phyloP scores from a whole-genome alignment of 2,888 invertebrate genomes.

The Oscheius sp. region DNA sequence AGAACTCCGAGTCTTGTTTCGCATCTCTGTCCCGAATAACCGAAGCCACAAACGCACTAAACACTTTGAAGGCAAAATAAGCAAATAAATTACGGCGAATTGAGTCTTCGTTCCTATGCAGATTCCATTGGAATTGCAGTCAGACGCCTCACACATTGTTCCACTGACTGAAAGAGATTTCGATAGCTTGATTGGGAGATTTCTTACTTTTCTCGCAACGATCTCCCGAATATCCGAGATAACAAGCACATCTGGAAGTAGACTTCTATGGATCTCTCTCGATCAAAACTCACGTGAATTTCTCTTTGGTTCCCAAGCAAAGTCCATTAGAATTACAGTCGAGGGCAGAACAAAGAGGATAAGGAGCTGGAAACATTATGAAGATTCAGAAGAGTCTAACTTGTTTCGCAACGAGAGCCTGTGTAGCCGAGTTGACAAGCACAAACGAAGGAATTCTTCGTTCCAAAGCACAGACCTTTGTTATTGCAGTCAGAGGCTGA shows the following conservation, averaged over 20 bases:
- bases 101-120: slow-evolving; percentile 52
- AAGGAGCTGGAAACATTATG: slow-evolving; percentile 37
- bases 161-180: slow-evolving; percentile 47
- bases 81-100: slow-evolving; percentile 18
- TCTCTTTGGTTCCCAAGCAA: slow-evolving; percentile 57
- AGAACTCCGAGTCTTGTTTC: slow-evolving; percentile 43
- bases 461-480: slow-evolving; percentile 61
- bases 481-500: slow-evolving; percentile 62
- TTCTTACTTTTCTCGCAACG: slow-evolving; percentile 47
- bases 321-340: slow-evolving; percentile 62
- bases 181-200: background rate
- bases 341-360: slow-evolving; percentile 51
- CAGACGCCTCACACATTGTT: slow-evolving; percentile 54
- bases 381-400: slow-evolving; percentile 20
- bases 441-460: slow-evolving; percentile 54
- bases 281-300: too few species aligned
- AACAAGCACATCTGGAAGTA: slow-evolving; percentile 63
- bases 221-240: slow-evolving; percentile 54
- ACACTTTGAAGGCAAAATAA: background rate
- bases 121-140: slow-evolving; percentile 58
- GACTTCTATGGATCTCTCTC: too few species aligned
- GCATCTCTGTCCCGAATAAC: slow-evolving; percentile 49
- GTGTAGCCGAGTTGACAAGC: slow-evolving; percentile 56
- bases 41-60: slow-evolving; percentile 53
- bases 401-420: slow-evolving; percentile 49